A percentile compares a stretch with the other conserved stretches of the same genome.
These are phyloP conservation scores for Platynereis dumerilii DNA, from an alignment of 2,888 invertebrate genomes.

Conservation along the genomic window DNA sequence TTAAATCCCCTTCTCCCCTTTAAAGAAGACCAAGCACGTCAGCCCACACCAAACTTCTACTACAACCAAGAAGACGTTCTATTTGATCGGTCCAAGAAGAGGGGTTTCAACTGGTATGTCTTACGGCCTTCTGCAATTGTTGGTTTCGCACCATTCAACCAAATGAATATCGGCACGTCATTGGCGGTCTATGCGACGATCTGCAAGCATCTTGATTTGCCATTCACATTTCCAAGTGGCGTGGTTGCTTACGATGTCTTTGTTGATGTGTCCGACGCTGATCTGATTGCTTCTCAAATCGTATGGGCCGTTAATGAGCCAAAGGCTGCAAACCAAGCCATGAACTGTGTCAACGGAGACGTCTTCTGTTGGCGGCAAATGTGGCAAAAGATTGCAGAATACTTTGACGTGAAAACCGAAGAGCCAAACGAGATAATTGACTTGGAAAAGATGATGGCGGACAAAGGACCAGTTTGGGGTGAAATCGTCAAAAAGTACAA, in stretches of 20 bases:
- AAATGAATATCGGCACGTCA: constrained; percentile 1
- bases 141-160: constrained; percentile 1
- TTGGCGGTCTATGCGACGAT: neutral
- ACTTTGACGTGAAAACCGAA: neutral
- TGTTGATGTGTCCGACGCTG: neutral
- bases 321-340: neutral
- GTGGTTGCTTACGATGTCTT: neutral
- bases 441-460: neutral
- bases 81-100: constrained; percentile 4
- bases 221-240: neutral
- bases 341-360: neutral
- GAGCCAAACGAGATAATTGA: neutral
- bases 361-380: constrained; percentile 1
- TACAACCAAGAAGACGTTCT: constrained; percentile 1
- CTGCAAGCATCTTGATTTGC: constrained; percentile 2
- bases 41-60: neutral
- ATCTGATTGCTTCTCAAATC: neutral
- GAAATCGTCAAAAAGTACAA: neutral
- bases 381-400: neutral
- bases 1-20: neutral
- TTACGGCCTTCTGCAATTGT: neutral
- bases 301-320: constrained; percentile 1
- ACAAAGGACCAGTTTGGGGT: neutral
- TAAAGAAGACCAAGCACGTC: neutral
- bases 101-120: neutral